Percentiles rank a stretch among this genome's conserved stretches.
These are phyloP conservation scores for Antennarius maculatus DNA, from an alignment of 2,797 vertebrate species.

Conservation along the genomic window DNA sequence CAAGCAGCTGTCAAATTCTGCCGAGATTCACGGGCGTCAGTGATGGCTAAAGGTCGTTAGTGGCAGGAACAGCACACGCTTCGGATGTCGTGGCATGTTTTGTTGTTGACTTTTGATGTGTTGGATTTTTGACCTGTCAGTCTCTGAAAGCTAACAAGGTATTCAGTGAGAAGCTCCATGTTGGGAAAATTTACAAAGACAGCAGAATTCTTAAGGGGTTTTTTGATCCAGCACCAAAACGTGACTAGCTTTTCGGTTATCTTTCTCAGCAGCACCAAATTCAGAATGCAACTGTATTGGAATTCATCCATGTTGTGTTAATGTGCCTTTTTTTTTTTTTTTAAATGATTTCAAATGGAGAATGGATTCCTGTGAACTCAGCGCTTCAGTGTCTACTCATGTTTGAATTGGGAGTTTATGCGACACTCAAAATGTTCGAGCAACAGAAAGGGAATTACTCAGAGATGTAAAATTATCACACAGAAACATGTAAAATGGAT, in stretches of 20 bases:
- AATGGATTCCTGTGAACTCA: background rate
- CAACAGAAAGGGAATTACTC: conserved; percentile 9
- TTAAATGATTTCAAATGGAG: conserved; percentile 4
- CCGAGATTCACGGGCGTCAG: conserved; percentile 28
- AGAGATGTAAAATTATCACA: conserved; percentile 8
- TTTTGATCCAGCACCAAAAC: conserved; percentile 36
- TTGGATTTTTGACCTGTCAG: conserved; percentile 50
- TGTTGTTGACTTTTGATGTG: conserved; percentile 56
- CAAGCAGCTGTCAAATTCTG: conserved; percentile 67
- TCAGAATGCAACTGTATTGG: conserved; percentile 23
- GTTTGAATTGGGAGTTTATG: conserved; percentile 8
- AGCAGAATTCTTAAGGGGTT: conserved; percentile 20
- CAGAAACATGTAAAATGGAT: conserved; percentile 28
- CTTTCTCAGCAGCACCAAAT: conserved; percentile 21
- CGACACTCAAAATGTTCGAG: background rate
- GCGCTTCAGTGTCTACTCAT: conserved; percentile 2
- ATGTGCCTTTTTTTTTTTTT: background rate
- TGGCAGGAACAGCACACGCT: conserved; percentile 45
- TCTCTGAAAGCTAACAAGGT: conserved; percentile 58
- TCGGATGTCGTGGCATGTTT: conserved; percentile 37
- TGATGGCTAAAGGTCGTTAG: conserved; percentile 62
- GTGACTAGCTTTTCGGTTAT: conserved; percentile 24
- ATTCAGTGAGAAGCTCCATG: conserved; percentile 24
- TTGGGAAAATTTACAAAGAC: conserved; percentile 28
- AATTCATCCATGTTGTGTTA: conserved; percentile 16